Percentiles rank a stretch among this genome's conserved stretches.
These are phyloP conservation scores for Drosophila guanche DNA, from an alignment of 1,140 invertebrate genomes.

Conservation along the genomic window DNA sequence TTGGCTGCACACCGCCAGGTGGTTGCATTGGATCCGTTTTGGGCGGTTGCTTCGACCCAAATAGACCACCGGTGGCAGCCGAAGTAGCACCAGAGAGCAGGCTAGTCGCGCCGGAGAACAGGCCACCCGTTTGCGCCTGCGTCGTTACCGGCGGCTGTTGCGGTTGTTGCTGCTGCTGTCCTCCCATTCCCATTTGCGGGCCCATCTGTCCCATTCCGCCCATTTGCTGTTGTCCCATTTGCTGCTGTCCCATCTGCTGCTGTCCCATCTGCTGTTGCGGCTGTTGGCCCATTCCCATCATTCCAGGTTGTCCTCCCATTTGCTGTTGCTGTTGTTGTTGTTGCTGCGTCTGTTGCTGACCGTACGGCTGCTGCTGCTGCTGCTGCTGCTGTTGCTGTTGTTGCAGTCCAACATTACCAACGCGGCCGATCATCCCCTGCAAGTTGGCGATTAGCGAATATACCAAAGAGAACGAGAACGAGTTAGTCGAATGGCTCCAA, in stretches of 20 bases:
- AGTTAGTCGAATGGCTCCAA: constrained; percentile 60
- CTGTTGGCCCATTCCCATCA: constrained; percentile 76
- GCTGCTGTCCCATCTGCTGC: constrained; percentile 61
- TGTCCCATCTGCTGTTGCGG: constrained; percentile 59
- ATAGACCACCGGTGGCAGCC: constrained; percentile 84
- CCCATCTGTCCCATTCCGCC: constrained; percentile 69
- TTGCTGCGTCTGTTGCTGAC: constrained; percentile 82
- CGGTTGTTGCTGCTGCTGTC: constrained; percentile 77
- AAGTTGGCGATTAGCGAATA: constrained; percentile 65
- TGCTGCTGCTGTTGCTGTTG: constrained; percentile 83
- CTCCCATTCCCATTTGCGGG: constrained; percentile 29
- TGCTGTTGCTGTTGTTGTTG: constrained; percentile 81
- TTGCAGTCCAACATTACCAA: constrained; percentile 86
- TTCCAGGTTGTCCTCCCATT: constrained; percentile 57
- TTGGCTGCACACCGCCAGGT: constrained; percentile 83
- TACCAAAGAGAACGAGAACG: constrained; percentile 53
- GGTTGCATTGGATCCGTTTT: constrained; percentile 83
- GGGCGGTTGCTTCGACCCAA: constrained; percentile 83
- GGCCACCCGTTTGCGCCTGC: constrained; percentile 73
- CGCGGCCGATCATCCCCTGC: constrained; percentile 86
- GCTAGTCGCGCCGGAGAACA: constrained; percentile 83
- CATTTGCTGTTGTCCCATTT: constrained; percentile 46
- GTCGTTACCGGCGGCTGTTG: constrained; percentile 76
- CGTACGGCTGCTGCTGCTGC: constrained; percentile 77
- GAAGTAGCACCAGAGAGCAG: constrained; percentile 83